phyloP scores from a whole-genome alignment of 2,113 vertebrate species.

The Mesoclemmys tuberculata region DNA sequence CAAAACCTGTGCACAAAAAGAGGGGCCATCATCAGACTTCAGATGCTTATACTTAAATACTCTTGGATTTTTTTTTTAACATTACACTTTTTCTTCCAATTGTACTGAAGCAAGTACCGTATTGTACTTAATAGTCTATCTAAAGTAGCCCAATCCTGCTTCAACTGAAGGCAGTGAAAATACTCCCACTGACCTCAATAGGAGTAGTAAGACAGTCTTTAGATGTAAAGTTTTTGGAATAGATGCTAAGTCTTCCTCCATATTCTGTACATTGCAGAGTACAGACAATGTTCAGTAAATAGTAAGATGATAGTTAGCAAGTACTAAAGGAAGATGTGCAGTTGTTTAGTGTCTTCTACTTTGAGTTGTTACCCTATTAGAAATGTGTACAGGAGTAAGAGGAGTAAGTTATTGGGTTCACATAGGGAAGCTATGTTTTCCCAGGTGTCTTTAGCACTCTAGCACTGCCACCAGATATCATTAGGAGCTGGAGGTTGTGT shows the following conservation, averaged over 20 bases:
- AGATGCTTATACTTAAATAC: neutral
- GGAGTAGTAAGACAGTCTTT: neutral
- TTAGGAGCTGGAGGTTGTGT: neutral
- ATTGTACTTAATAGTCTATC: conserved; percentile 32
- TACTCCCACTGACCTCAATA: neutral
- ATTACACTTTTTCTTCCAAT: neutral
- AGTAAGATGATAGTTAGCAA: neutral
- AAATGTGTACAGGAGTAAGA: neutral
- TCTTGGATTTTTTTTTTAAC: neutral
- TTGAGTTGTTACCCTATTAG: neutral
- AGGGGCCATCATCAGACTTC: neutral
- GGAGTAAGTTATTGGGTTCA: rapidly evolving
- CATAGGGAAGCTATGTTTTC: neutral
- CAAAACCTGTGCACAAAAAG: neutral
- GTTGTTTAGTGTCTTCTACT: rapidly evolving
- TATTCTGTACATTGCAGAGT: neutral
- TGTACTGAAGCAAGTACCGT: neutral
- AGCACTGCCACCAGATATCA: neutral
- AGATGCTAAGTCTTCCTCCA: rapidly evolving
- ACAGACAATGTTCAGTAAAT: neutral
- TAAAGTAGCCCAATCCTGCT: neutral
- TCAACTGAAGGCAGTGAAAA: neutral
- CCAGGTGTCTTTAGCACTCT: neutral
- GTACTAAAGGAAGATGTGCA: neutral
- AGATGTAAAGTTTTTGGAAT: neutral